Conservation (phyloP, 2,797 vertebrate genomes). For the Pseudochirops cupreus region DNA sequence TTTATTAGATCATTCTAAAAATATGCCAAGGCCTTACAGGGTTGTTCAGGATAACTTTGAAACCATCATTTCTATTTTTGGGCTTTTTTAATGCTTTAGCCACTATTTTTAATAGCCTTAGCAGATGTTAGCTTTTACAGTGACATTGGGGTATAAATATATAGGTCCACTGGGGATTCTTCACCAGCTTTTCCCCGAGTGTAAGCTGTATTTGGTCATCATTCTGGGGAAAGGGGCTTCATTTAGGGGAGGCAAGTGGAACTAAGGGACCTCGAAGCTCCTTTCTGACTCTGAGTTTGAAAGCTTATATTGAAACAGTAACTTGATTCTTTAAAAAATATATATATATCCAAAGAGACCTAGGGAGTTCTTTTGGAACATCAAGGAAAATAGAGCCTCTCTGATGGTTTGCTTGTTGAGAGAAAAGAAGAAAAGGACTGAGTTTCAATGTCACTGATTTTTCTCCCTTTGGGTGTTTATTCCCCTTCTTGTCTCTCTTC, state of each 20-base stretch:
- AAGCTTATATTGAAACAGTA: background rate
- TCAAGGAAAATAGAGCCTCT: background rate
- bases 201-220: background rate
- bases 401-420: slow-evolving; percentile 2
- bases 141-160: slow-evolving; percentile 57
- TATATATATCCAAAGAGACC: background rate
- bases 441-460: background rate
- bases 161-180: slow-evolving; percentile 21
- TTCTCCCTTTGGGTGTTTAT: background rate
- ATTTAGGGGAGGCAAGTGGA: background rate
- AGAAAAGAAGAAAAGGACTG: background rate
- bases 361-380: background rate
- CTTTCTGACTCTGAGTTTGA: background rate
- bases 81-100: slow-evolving; percentile 27
- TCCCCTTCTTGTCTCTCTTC: background rate
- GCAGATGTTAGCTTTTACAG: slow-evolving; percentile 11
- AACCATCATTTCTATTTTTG: slow-evolving; percentile 51
- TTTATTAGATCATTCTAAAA: slow-evolving; percentile 74
- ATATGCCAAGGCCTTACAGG: slow-evolving; percentile 59
- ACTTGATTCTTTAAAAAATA: background rate
- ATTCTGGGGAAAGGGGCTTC: background rate
- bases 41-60: slow-evolving; percentile 56
- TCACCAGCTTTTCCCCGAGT: slow-evolving; percentile 7
- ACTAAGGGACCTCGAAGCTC: background rate
- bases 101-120: slow-evolving; percentile 34